Base-by-base conservation (phyloP, 2,797 vertebrate species). In the Cryptoblepharus egeriae region DNA sequence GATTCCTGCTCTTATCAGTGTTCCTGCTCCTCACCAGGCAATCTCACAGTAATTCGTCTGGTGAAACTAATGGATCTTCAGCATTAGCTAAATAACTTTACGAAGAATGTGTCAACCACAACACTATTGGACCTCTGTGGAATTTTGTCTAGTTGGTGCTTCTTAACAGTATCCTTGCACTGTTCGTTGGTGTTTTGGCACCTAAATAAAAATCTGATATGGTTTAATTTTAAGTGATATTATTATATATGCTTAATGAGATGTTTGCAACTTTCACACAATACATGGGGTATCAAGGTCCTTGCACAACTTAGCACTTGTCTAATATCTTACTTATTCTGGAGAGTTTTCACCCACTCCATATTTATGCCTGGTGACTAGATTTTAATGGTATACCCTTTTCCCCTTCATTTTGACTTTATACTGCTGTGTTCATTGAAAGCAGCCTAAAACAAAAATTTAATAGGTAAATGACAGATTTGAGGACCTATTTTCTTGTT, bases 1-100 rank as follows among this genome's bases (percentile, higher is more conserved):
- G 81, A 81, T 79, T 90, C 85, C 64, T 82, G 74, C 80, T 87
- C 67, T 85, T 72, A 64, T 39, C 78, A 77, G 16, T 65, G 67
- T 71, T 32, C 57, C 75, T 75, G 42, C 61, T 84, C 75, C 71
- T 49, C 77, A n/a, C 37, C 24, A 28, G 37, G 63, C 76, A 84
- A 65, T 74, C 69, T 84, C 70, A 35, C 39, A 68, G 70, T 18
- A 68, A 63, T 83, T 77, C 28, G 39, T 72, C 49, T 24, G 22
- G 61, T 60, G 68, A 83, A 42, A 11, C 42, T 55, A 49, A n/a
- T 4, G 20, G 52, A 79, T 74, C 70, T 37, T 68, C 16, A 68
- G 1, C 58, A 60, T 90, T 85, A 86, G 83, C 42, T 30, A 88
- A 87, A 85, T 82, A 79, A 60, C 67, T 12, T 70, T 55, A 60